A percentile compares a stretch with the other conserved stretches of the same genome.
These are phyloP conservation scores for Pentalonia nigronervosa DNA, from an alignment of 1,140 invertebrate species.

Conservation along the genomic window DNA sequence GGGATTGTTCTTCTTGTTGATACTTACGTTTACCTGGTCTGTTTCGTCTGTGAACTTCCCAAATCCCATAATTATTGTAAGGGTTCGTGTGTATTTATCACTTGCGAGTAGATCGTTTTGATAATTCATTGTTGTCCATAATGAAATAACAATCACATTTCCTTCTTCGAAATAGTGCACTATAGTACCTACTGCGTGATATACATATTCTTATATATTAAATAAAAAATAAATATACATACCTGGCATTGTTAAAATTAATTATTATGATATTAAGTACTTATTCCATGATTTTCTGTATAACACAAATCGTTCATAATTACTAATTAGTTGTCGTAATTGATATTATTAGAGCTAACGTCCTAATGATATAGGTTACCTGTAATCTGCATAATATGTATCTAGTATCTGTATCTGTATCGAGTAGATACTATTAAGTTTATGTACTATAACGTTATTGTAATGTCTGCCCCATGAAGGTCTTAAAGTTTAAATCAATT, in stretches of 20 bases:
- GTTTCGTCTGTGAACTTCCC: background rate
- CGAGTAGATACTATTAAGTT: too few relatives aligned
- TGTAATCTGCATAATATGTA: too few relatives aligned
- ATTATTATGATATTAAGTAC: background rate
- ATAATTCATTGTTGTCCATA: background rate
- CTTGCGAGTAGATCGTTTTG: background rate
- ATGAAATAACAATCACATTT: background rate
- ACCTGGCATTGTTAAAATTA: background rate
- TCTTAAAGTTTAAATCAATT: background rate
- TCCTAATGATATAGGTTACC: too few relatives aligned
- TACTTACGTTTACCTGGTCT: background rate
- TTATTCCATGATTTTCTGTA: background rate
- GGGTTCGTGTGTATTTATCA: background rate
- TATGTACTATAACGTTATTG: background rate
- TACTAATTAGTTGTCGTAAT: too few relatives aligned
- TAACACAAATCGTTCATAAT: background rate
- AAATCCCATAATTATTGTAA: background rate
- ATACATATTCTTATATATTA: background rate
- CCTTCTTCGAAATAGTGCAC: background rate
- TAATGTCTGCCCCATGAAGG: background rate
- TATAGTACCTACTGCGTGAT: background rate
- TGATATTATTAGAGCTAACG: too few relatives aligned
- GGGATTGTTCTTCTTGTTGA: background rate
- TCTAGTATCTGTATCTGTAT: too few relatives aligned
- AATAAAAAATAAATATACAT: too few relatives aligned